Conservation (phyloP, 2,797 vertebrate genomes). For the Cheirogaleus major region DNA sequence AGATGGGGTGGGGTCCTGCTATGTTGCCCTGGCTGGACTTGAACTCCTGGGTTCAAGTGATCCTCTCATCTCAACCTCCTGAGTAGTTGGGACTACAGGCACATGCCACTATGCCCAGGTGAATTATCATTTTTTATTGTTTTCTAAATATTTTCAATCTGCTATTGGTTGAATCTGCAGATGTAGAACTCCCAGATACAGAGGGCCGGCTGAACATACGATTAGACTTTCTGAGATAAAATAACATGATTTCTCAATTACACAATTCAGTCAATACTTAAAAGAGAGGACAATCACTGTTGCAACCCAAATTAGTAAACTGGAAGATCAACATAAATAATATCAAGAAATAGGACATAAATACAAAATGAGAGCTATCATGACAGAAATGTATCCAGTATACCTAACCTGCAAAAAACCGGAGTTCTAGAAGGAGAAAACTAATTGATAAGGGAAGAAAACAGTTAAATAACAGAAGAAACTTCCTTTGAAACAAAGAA, state of each 20-base stretch:
- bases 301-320: background rate
- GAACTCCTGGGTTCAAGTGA: background rate
- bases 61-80: background rate
- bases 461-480: background rate
- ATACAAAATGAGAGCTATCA: background rate
- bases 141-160: background rate
- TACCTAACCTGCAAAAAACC: background rate
- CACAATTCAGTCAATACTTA: background rate
- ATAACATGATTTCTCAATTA: background rate
- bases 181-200: background rate
- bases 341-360: background rate
- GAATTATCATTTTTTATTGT: background rate
- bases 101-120: background rate
- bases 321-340: background rate
- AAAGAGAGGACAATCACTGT: background rate
- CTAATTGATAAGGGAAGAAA: background rate
- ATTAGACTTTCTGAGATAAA: background rate
- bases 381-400: background rate
- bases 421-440: background rate
- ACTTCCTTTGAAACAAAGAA: background rate
- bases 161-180: background rate
- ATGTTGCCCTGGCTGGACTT: background rate
- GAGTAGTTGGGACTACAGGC: background rate
- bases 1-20: background rate
- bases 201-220: background rate